phyloP scores from a whole-genome alignment of 1,140 invertebrate genomes.

The Akabosia matsudoensis region DNA sequence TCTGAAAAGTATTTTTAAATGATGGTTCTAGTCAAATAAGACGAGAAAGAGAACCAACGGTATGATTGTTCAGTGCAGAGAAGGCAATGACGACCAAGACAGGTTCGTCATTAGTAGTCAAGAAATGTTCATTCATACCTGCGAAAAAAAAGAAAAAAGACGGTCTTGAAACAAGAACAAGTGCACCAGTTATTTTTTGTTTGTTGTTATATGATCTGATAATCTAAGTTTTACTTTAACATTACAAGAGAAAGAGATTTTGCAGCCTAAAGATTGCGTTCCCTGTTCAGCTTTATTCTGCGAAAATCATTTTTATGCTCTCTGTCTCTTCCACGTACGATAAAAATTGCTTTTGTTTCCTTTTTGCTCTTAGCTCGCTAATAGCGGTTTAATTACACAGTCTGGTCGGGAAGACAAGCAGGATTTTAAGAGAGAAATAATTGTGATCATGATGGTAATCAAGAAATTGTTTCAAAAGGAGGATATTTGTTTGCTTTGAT shows the following conservation, averaged over 20 bases:
- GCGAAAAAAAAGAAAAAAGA: background rate
- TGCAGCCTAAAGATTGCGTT: too few relatives aligned
- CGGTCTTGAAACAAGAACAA: background rate
- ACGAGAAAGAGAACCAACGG: background rate
- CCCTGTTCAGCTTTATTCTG: too few relatives aligned
- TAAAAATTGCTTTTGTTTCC: slow-evolving; percentile 5
- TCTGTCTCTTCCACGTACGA: background rate
- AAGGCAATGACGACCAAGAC: background rate
- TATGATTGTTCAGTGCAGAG: background rate
- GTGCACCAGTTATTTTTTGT: background rate
- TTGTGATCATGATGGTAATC: background rate
- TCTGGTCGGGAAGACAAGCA: background rate
- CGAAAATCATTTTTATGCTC: background rate
- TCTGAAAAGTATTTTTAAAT: background rate
- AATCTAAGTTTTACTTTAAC: too few relatives aligned
- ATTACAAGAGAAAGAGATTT: too few relatives aligned
- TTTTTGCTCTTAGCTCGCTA: background rate
- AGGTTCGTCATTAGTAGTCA: slow-evolving; percentile 19
- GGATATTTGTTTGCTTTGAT: background rate
- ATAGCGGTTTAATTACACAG: slow-evolving; percentile 10
- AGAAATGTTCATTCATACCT: background rate
- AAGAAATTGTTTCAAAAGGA: background rate
- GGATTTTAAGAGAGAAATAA: background rate
- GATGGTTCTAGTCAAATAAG: too few relatives aligned
- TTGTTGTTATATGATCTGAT: too few relatives aligned